phyloP scores from a whole-genome alignment of 2,113 vertebrate species.

The Capreolus pygargus region DNA sequence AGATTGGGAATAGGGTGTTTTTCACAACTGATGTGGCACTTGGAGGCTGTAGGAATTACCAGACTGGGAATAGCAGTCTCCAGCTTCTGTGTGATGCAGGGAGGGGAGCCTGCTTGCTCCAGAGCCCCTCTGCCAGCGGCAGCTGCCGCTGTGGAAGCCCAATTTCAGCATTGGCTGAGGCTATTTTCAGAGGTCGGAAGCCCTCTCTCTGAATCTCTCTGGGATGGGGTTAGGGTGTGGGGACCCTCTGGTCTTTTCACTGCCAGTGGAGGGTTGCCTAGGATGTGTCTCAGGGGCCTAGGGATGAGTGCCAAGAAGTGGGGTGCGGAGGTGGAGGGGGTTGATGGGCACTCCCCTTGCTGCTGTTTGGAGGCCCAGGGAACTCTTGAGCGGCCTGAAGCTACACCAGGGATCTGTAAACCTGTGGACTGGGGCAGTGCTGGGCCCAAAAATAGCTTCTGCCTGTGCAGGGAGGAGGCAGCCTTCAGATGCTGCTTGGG shows the following conservation, averaged over 20 bases:
- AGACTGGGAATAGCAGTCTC: not conserved
- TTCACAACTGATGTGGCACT: not conserved
- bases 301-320: not conserved
- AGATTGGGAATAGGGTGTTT: not conserved
- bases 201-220: not conserved
- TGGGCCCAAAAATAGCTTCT: slow-evolving; percentile 48
- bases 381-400: not conserved
- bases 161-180: not conserved
- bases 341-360: not conserved
- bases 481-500: slow-evolving; percentile 12
- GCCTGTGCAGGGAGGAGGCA: slow-evolving; percentile 13
- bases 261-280: not conserved
- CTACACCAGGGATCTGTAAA: slow-evolving; percentile 14
- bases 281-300: not conserved
- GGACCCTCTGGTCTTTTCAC: not conserved
- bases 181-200: slow-evolving; percentile 9
- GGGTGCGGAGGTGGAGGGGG: not conserved
- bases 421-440: slow-evolving; percentile 5
- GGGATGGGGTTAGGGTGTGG: not conserved
- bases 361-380: not conserved
- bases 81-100: not conserved
- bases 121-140: not conserved
- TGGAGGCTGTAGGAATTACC: not conserved
- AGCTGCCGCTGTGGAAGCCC: not conserved
- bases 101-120: not conserved